A percentile compares a stretch with the other conserved stretches of the same genome.
Evolutionary conservation across 2,113 vertebrate genomes (phyloP).

Genomic region (Cryptomyrus ogoouensis): DNA sequence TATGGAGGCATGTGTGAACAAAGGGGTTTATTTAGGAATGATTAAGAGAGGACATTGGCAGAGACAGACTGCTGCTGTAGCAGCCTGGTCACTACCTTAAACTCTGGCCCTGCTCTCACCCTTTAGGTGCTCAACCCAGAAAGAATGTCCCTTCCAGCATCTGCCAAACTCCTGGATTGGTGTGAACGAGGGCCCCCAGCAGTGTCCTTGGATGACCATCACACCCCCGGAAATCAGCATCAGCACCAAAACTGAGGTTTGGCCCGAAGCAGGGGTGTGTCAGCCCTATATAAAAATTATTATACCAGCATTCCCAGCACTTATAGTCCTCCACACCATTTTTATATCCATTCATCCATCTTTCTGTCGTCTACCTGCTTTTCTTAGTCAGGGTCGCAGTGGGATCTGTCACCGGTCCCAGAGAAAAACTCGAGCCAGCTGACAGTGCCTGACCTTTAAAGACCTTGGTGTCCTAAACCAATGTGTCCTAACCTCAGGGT

Average conservation of each 20-base stretch:
- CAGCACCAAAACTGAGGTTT: conserved; percentile 68
- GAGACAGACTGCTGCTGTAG: neutral
- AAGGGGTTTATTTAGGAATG: neutral
- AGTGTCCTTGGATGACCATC: conserved; percentile 83
- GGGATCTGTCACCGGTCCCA: neutral
- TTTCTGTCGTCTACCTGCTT: neutral
- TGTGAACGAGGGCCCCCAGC: conserved; percentile 64
- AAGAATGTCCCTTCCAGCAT: conserved; percentile 67
- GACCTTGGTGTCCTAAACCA: neutral
- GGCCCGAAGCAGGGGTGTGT: neutral
- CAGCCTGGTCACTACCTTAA: neutral
- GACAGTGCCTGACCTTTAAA: neutral
- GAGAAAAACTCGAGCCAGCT: neutral
- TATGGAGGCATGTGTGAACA: neutral
- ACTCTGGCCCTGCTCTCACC: conserved; percentile 11
- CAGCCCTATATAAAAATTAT: neutral
- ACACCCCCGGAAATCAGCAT: conserved; percentile 77
- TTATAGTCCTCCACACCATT: neutral
- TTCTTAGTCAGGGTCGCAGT: neutral
- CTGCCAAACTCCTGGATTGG: conserved; percentile 76
- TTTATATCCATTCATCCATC: neutral
- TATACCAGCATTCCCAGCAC: neutral
- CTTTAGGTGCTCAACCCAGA: conserved; percentile 76
- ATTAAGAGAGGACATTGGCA: neutral
- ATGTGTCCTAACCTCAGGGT: neutral